Evolutionary conservation across 2,797 vertebrate genomes (phyloP).

Genomic region (Phyllotis vaccarum): DNA sequence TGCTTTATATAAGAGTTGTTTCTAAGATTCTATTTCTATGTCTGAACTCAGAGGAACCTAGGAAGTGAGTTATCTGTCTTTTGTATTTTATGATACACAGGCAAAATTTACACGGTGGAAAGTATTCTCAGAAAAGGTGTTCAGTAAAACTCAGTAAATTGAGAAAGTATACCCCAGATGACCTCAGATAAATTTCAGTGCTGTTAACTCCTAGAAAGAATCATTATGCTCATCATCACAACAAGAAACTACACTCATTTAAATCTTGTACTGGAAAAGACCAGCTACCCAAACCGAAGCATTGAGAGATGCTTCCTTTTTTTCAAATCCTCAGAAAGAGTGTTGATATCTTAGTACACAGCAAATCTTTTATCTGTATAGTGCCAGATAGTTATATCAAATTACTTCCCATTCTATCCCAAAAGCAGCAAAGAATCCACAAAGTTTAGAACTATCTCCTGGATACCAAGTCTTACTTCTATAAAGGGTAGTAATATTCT

Average conservation of each 20-base stretch:
- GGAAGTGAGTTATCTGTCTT: neutral
- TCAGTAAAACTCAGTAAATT: neutral
- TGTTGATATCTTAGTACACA: neutral
- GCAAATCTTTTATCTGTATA: neutral
- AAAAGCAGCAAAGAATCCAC: neutral
- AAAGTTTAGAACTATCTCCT: neutral
- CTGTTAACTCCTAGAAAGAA: neutral
- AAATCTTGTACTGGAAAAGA: neutral
- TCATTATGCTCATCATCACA: neutral
- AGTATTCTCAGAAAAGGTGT: neutral
- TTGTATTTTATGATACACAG: neutral
- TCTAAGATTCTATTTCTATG: too few species aligned
- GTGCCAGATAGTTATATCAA: neutral
- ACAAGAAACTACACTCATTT: neutral
- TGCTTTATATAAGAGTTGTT: neutral
- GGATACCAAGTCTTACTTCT: neutral
- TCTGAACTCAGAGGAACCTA: neutral
- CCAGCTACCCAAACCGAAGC: neutral
- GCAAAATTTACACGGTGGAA: neutral
- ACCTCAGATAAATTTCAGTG: neutral
- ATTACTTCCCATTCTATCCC: neutral
- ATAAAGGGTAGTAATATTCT: neutral
- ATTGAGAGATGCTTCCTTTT: conserved; percentile 15
- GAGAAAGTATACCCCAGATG: neutral
- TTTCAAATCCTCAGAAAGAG: conserved; percentile 6